Base-by-base conservation (phyloP, 2,888 invertebrate species). In the Sceliomorpha sp. region DNA sequence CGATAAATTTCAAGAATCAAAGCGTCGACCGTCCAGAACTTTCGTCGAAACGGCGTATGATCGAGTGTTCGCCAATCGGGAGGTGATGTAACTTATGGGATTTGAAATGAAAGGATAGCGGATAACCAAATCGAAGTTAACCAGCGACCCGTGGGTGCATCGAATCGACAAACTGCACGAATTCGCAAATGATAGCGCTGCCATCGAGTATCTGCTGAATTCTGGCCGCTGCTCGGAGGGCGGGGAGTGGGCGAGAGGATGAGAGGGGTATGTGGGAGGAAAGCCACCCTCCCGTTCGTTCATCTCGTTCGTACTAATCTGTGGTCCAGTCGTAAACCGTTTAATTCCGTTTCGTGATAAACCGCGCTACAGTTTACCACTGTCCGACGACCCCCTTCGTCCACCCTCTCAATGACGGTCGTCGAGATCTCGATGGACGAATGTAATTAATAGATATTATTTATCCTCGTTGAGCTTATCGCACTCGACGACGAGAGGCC, bases 341-440 rank as follows among this genome's bases (percentile, higher is more conserved):
- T 87, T 88, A 87, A 88, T 87, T 87, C 87, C 86, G 87, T 84
- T 85, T 85, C 82, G 85, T 84, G 87, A 88, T 88, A 87, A 87
- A 88, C 84, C 83, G 85, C 77, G 78, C 75, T 78, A 70, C 76
- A 80, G 79, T 86, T 85, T 85, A 85, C 84, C 80, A 79, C 68
- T 59, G 59, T 68, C 70, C 70, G 42, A 55, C 34, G 8, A 24
- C 29, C 58, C 74, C 50, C 53, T 34, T 40, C 62, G 47, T 48
- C 72, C 17, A 34, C 47, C 55, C 62, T 55, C 51, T 34, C 47
- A 69, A 70, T 66, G 68, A 70, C 58, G 59, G 37, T 66, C 59
- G 60, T 51, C 48, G 63, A 71, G 66, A 79, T 81, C 78, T 75
- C 77, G 71, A 63, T 66, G 73, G 71, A 56, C 77, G 73, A 80